A percentile compares a stretch with the other conserved stretches of the same genome.
Conservation (phyloP, 2,888 invertebrate species). For the Choreutis nemorana region DNA sequence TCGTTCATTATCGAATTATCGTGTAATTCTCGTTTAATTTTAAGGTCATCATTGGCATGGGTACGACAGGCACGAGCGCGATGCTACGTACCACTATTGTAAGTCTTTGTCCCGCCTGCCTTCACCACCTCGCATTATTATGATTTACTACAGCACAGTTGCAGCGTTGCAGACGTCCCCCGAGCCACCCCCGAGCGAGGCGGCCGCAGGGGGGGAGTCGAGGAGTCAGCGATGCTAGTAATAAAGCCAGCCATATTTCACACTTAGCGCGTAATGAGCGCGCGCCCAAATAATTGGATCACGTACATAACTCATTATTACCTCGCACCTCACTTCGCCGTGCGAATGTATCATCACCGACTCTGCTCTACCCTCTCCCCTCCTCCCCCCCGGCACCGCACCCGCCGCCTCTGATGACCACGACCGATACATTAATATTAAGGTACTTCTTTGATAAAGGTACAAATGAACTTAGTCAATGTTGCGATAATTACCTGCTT, state of each 20-base stretch:
- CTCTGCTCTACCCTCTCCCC: conserved; percentile 13
- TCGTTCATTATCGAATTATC: too few relatives aligned
- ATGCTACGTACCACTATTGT: too few relatives aligned
- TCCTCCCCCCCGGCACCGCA: conserved; percentile 10
- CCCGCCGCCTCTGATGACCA: conserved; percentile 9
- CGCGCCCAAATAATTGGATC: conserved; percentile 69
- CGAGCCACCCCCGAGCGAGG: conserved; percentile 7
- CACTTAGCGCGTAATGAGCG: conserved; percentile 68
- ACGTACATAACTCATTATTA: conserved; percentile 69
- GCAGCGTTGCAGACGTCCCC: conserved; percentile 38
- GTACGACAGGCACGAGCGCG: too few relatives aligned
- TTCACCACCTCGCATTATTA: conserved; percentile 53
- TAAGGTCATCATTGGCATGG: too few relatives aligned
- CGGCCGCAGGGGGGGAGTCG: conserved; percentile 14
- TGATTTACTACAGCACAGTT: conserved; percentile 55
- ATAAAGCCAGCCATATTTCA: conserved; percentile 66
- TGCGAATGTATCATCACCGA: conserved; percentile 59
- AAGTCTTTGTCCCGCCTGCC: conserved; percentile 23
- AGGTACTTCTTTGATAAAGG: too few relatives aligned
- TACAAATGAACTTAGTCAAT: too few relatives aligned
- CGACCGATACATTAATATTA: too few relatives aligned
- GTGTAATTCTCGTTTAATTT: too few relatives aligned
- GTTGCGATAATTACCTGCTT: too few relatives aligned
- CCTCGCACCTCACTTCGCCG: conserved; percentile 57
- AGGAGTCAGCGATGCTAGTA: conserved; percentile 50